Evolutionary conservation across 2,888 invertebrate genomes (phyloP), one percentile per base, ranked within the genome.

Genomic region (Torymus tubicola): DNA sequence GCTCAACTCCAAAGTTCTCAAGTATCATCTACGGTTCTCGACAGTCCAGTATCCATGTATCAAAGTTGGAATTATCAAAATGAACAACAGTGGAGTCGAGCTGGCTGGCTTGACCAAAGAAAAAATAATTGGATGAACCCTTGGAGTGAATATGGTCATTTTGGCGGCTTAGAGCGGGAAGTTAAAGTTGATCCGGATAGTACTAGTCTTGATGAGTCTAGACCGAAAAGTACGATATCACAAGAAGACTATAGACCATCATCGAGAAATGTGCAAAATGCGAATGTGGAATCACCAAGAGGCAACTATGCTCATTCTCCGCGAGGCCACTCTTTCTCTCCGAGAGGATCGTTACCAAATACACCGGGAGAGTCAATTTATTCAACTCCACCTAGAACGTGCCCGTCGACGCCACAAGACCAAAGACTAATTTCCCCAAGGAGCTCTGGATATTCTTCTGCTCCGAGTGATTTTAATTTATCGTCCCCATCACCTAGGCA

Each of bases 1-100:
- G 94, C 95, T 18, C 96, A 96, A 87, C 91, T 96, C 53, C 96
- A 96, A 90, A 96, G 95, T 88, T 96, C 96, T 87, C 96, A 96
- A 91, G 96, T 96, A 84, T 96, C 96, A 58, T 96, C 96, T 87
- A 96, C 96, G 14, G 96, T 96, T 5, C 91, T 96, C 85, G 96
- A 96, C 78, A 91, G 92, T 85, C 92, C 92, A 2, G 91, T 91
- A 12, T 91, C 91, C 52, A 91, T 91, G 91, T 91, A 92, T 80
- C 91, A 91, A 83, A 87, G 89, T 50, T 92, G 92, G 92, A 89
- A 90, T 53, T 91, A 91, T 81, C 90, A 90, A 75, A 86, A 86
- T 50, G 90, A 89, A n/a, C 90, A 88, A 42, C 90, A 90, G 31
- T 90, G 91, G 91, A 87, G 85, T 65, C 87, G 89, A 70, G 87